These are phyloP conservation scores for Cinclus mexicanus DNA, from an alignment of 2,113 vertebrate species.

Conservation along the genomic window DNA sequence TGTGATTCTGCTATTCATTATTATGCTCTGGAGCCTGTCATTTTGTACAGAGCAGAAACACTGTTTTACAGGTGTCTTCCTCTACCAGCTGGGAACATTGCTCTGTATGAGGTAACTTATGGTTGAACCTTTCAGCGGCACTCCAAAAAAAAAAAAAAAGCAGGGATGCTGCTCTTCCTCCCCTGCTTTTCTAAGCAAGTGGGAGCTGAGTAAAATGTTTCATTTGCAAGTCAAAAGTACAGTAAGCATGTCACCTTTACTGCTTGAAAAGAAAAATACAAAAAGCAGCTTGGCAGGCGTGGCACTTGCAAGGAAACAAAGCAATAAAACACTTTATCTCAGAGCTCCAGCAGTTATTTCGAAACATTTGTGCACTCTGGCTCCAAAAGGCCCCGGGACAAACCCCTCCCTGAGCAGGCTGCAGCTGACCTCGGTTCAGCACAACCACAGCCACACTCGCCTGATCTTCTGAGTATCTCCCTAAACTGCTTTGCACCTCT, in stretches of 20 bases:
- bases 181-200: background rate
- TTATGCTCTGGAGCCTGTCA: background rate
- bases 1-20: background rate
- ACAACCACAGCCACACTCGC: background rate
- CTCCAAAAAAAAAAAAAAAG: background rate
- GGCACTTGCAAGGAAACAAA: background rate
- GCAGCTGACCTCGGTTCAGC: background rate
- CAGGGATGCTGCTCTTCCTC: background rate
- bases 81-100: background rate
- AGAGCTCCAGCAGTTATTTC: background rate
- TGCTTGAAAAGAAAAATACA: background rate
- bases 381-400: background rate
- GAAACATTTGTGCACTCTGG: background rate
- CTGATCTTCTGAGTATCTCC: background rate
- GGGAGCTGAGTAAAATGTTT: background rate
- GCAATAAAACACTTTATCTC: slow-evolving; percentile 4
- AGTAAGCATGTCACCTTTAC: background rate
- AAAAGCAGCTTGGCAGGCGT: background rate
- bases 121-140: background rate
- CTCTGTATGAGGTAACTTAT: background rate
- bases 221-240: background rate
- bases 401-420: background rate
- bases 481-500: background rate
- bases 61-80: background rate
- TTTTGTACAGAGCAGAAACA: background rate